phyloP scores from a whole-genome alignment of 2,797 vertebrate species.

The Hypotaenidia philippensis region DNA sequence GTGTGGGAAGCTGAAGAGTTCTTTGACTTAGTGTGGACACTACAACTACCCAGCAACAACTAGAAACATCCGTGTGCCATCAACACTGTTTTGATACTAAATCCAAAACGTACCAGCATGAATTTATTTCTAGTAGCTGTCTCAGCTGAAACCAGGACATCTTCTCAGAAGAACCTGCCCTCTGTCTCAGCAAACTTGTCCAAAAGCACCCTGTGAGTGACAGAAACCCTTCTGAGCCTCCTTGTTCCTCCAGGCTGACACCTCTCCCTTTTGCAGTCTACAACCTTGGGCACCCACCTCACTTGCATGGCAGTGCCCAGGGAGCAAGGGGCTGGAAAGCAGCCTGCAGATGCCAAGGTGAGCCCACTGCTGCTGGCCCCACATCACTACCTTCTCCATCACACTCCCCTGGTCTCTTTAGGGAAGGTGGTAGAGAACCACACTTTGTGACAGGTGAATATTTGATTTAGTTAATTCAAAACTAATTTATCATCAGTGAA shows the following conservation, averaged over 20 bases:
- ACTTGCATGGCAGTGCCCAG: accelerated
- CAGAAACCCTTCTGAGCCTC: neutral
- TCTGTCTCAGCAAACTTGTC: accelerated
- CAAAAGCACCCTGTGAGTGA: accelerated
- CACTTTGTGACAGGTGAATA: neutral
- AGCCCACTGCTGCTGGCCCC: accelerated
- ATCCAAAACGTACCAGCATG: too few species aligned
- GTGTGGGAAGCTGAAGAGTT: too few species aligned
- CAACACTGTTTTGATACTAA: too few species aligned
- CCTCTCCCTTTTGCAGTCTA: accelerated
- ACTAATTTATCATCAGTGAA: neutral
- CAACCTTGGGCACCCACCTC: accelerated
- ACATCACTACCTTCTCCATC: accelerated
- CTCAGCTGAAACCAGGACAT: too few species aligned
- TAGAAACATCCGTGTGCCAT: too few species aligned
- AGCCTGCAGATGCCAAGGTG: accelerated
- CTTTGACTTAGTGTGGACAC: too few species aligned
- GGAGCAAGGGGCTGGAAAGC: neutral
- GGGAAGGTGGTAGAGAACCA: neutral
- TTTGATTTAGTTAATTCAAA: neutral
- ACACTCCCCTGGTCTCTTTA: neutral
- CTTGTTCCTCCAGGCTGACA: neutral
- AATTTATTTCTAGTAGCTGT: too few species aligned
- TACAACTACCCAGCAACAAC: too few species aligned
- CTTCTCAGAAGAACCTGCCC: neutral